phyloP scores from a whole-genome alignment of 2,113 vertebrate genomes.

The Leucosticte australis region DNA sequence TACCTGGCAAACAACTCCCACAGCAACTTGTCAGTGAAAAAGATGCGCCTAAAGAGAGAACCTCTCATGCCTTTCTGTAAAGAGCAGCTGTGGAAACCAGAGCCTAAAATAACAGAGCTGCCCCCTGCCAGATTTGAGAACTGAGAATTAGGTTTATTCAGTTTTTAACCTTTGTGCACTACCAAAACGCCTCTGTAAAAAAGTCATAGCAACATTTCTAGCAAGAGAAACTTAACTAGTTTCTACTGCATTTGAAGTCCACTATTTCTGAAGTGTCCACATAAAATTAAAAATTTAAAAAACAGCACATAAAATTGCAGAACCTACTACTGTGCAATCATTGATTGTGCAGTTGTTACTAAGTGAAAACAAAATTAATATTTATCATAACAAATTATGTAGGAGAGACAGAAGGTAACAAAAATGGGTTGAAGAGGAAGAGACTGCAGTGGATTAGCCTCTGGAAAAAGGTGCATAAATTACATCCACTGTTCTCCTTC shows the following conservation, averaged over 20 bases:
- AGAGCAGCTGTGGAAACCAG: not conserved
- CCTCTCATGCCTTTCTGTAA: not conserved
- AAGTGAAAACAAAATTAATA: not conserved
- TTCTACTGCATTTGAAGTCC: not conserved
- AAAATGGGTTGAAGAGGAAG: not conserved
- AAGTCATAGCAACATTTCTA: not conserved
- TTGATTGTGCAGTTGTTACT: not conserved
- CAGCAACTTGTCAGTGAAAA: not conserved
- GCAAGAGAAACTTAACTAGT: not conserved
- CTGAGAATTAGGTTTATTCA: not conserved
- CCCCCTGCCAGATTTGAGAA: not conserved
- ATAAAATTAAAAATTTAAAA: not conserved
- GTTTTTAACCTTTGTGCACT: not conserved
- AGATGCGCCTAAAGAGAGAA: not conserved
- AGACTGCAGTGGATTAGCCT: not conserved
- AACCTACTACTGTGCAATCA: not conserved
- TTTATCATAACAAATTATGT: rapidly evolving
- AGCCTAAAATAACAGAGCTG: not conserved
- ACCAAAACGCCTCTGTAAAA: not conserved
- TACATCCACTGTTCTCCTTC: not conserved
- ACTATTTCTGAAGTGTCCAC: not conserved
- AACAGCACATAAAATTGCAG: not conserved
- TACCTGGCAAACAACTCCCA: not conserved
- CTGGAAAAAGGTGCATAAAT: not conserved
- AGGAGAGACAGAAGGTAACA: not conserved